Base-by-base conservation (phyloP, 2,797 vertebrate species). In the Margarornis squamiger region DNA sequence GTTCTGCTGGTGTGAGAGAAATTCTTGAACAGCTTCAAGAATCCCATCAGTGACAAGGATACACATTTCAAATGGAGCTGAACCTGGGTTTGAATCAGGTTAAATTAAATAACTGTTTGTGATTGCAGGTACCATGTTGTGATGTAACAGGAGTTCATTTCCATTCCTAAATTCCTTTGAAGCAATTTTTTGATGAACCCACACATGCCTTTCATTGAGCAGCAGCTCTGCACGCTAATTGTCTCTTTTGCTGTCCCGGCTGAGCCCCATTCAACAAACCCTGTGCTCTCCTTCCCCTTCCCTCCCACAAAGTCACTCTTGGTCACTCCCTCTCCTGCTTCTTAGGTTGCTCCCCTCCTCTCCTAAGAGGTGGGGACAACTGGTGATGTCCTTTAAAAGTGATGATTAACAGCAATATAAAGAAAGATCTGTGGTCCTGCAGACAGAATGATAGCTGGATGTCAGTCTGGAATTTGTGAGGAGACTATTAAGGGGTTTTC, bases 101-200 rank as follows among this genome's bases (percentile, higher is more conserved):
- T 84, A 93, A 81, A 95, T 93, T 80, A 92, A 90, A 78, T 68
- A 66, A 75, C 77, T 51, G 24, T 63, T 88, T 80, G 38, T 81
- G 80, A 66, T 43, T 81, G 77, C 83, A 88, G 30, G 18, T 61
- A 39, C 41, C 2, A 6, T 49, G 63, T 76, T 83, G 41, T 84
- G 80, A 73, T 89, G 55, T 90, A 73, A 61, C 73, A 87, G 90
- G 72, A 77, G 80, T 78, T 93, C 13, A 75, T 92, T 94, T 88
- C 73, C 57, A 62, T 84, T 85, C 62, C 62, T 84, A 55, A 83
- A 86, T 88, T 95, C 30, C 58, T 91, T 49, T 90, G 68, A 81
- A 95, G 71, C 68, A 2, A 15, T 29, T 54, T 95, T 91, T 88
- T 86, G 57, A 88, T 72, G 79, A 75, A 59, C 55, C 24, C 52